Base-by-base conservation (phyloP, 2,888 invertebrate species). In the Brachylomia viminalis region DNA sequence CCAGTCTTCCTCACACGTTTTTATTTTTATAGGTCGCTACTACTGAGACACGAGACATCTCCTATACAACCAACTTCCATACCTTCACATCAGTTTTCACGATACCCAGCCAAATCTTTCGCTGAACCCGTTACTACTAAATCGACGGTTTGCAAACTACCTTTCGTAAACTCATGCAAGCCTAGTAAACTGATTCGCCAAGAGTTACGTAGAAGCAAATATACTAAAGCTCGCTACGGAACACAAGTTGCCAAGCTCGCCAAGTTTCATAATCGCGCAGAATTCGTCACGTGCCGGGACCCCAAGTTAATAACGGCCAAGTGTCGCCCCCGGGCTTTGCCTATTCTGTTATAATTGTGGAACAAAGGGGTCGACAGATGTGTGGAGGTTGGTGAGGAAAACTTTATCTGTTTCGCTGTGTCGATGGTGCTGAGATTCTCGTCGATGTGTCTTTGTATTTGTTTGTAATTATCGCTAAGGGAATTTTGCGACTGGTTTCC, bases 1-100 rank as follows among this genome's bases (percentile, higher is more conserved):
- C 94, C 90, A 6, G 89, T 89, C 62, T 93, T 95, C 82, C 97
- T 97, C 82, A 98, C 97, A 81, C 38, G 42, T 42, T 42, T 42
- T 42, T 42, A 8, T 42, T 42, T 42, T 42, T 10, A 42, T 7
- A 42, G 10, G 42, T 42, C 42, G 8, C 42, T 1, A 42, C 15
- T 23, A 49, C 5, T 52, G 3, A 5, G 10, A 7, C n/a, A 45
- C 30, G 1, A 62, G 23, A 6, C 13, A 38, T 59, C n/a, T 47
- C 7, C 11, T 8, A 23, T 15, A 1, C 1, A n/a, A 7, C 23
- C 15, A 47, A 42, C n/a, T 75, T n/a, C 2, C 8, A 20, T 72
- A 42, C 23, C 10, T 20, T 15, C 8, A 13, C 42, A 52, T 17
- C 17, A 59, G 13, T 11, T 47, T 52, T 27, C 20, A n/a, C 20